Evolutionary conservation across 2,888 invertebrate genomes (phyloP).

Genomic region (Phengaris alcon): DNA sequence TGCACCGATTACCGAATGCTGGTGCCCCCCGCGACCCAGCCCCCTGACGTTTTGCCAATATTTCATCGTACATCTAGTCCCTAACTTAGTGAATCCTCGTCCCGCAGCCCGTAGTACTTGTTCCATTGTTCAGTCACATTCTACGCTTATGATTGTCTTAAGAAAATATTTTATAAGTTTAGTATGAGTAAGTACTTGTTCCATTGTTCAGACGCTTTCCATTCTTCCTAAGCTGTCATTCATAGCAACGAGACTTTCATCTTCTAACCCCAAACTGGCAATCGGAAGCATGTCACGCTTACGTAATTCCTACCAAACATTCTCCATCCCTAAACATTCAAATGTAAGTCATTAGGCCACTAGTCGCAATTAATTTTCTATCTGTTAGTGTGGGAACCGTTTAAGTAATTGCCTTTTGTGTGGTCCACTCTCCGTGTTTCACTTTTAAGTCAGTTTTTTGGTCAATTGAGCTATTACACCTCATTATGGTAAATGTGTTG

Average conservation of each 20-base stretch:
- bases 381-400: not conserved
- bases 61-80: too few species aligned
- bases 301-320: not conserved
- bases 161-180: too few species aligned
- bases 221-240: not conserved
- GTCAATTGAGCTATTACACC: not conserved
- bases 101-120: too few species aligned
- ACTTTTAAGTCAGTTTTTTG: conserved; percentile 6
- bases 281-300: not conserved
- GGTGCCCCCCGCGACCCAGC: too few species aligned
- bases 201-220: not conserved
- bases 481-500: not conserved
- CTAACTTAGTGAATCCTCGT: too few species aligned
- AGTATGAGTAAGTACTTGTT: not conserved
- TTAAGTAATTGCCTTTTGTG: not conserved
- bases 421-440: not conserved
- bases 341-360: conserved; percentile 7
- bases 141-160: too few species aligned
- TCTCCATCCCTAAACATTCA: not conserved
- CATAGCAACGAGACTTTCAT: not conserved
- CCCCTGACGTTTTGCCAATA: too few species aligned
- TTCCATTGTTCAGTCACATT: too few species aligned
- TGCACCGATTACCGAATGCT: too few species aligned
- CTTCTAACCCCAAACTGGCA: not conserved
- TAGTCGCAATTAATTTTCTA: conserved; percentile 3